Percentiles rank a stretch among this genome's conserved stretches.
These are phyloP conservation scores for Sclerodermus sp. DNA, from an alignment of 2,888 invertebrate species.

Conservation along the genomic window DNA sequence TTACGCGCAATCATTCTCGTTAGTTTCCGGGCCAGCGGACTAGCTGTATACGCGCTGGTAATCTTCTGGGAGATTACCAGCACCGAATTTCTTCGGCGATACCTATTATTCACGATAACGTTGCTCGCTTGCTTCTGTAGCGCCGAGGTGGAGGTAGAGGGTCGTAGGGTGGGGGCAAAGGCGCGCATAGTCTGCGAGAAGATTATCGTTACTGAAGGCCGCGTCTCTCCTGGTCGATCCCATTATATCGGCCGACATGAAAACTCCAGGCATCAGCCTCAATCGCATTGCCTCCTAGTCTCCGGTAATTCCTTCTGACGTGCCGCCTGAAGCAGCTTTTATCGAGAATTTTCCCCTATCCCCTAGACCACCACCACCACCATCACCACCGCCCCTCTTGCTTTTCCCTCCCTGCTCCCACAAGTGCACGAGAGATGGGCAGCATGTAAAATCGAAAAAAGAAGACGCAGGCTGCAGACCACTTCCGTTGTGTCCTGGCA, in stretches of 20 bases:
- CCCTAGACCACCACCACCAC: too few relatives aligned
- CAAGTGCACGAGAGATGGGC: not conserved
- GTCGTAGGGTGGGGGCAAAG: too few relatives aligned
- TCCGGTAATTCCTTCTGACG: constrained; percentile 13
- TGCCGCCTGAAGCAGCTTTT: constrained; percentile 10
- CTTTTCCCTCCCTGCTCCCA: too few relatives aligned
- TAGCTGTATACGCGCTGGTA: not conserved
- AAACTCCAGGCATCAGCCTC: constrained; percentile 14
- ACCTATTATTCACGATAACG: not conserved
- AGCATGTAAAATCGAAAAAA: not conserved
- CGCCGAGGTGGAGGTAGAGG: too few relatives aligned
- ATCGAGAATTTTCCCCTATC: constrained; percentile 13
- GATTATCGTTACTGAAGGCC: constrained; percentile 12
- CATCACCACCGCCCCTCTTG: too few relatives aligned
- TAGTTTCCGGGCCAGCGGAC: not conserved
- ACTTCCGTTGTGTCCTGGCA: too few relatives aligned
- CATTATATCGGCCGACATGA: constrained; percentile 15
- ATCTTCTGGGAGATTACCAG: not conserved
- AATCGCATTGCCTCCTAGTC: constrained; percentile 15
- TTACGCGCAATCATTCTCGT: not conserved
- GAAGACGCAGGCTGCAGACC: not conserved
- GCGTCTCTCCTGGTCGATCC: constrained; percentile 12
- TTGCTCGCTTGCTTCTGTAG: not conserved
- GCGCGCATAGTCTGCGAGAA: not conserved
- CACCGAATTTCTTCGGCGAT: not conserved